phyloP scores from a whole-genome alignment of 2,888 invertebrate genomes.

The Amblyjoppa proteus region DNA sequence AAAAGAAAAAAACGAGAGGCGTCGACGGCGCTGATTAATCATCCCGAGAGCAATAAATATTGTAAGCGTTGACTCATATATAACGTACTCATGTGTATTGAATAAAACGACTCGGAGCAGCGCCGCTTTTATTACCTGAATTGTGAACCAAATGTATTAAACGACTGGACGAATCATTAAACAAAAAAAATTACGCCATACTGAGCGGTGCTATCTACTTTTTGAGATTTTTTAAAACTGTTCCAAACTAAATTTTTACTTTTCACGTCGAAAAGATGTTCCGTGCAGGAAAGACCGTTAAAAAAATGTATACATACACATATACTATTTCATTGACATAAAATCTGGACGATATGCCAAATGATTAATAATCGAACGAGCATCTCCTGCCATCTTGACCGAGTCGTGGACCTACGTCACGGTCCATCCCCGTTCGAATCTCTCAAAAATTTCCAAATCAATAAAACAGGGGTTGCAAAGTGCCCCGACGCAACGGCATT shows the following conservation, averaged over 20 bases:
- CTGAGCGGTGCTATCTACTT: not conserved
- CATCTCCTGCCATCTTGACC: slow-evolving; percentile 26
- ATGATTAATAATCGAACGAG: slow-evolving; percentile 14
- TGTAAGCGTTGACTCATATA: slow-evolving; percentile 5
- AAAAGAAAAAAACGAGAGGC: not conserved
- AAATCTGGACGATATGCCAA: not conserved
- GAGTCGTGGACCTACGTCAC: slow-evolving; percentile 14
- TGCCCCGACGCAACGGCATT: slow-evolving; percentile 16
- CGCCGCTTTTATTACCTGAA: not conserved
- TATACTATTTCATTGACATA: not conserved
- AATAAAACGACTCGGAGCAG: not conserved
- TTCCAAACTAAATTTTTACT: not conserved
- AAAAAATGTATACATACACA: not conserved
- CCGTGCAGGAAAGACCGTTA: not conserved
- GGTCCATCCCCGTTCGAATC: not conserved
- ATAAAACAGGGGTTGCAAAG: slow-evolving; percentile 78
- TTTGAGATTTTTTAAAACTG: not conserved
- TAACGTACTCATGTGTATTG: not conserved
- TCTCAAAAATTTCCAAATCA: slow-evolving; percentile 80
- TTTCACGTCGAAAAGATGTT: not conserved
- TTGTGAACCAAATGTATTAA: not conserved
- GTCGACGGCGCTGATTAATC: not conserved
- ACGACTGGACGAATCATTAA: not conserved
- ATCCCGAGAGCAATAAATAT: slow-evolving; percentile 1
- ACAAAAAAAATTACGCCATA: not conserved